phyloP scores from a whole-genome alignment of 2,797 vertebrate species.

The Cygnus olor region DNA sequence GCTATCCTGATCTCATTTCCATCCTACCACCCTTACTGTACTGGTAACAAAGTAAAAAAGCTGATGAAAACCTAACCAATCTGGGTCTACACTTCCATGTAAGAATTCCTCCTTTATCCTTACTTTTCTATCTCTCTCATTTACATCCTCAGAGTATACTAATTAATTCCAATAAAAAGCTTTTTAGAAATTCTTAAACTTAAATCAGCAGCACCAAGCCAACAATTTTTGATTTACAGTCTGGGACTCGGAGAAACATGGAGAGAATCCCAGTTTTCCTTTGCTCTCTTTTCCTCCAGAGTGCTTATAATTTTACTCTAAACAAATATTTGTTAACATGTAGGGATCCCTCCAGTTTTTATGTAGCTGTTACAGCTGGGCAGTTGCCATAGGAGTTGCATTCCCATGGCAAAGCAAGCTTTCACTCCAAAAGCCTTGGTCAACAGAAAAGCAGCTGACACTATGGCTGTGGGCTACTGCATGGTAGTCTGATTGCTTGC shows the following conservation, averaged over 20 bases:
- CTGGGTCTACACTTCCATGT: rapidly evolving
- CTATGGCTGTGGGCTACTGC: background rate
- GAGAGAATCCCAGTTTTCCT: too few relatives aligned
- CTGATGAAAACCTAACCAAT: background rate
- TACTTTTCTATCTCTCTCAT: background rate
- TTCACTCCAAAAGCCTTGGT: background rate
- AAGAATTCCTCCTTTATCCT: background rate
- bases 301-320: too few relatives aligned
- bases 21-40: background rate
- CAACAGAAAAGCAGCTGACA: background rate
- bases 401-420: background rate
- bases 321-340: too few relatives aligned
- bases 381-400: background rate
- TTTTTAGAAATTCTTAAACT: background rate
- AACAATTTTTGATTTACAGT: too few relatives aligned
- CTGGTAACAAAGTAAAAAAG: background rate
- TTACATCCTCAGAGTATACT: background rate
- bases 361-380: too few relatives aligned
- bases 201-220: background rate
- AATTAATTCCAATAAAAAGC: background rate
- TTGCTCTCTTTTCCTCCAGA: too few relatives aligned
- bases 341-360: too few relatives aligned
- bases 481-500: background rate
- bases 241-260: too few relatives aligned
- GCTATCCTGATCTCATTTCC: background rate